Base-by-base conservation (phyloP, 2,113 vertebrate genomes). In the Sylvietta virens region DNA sequence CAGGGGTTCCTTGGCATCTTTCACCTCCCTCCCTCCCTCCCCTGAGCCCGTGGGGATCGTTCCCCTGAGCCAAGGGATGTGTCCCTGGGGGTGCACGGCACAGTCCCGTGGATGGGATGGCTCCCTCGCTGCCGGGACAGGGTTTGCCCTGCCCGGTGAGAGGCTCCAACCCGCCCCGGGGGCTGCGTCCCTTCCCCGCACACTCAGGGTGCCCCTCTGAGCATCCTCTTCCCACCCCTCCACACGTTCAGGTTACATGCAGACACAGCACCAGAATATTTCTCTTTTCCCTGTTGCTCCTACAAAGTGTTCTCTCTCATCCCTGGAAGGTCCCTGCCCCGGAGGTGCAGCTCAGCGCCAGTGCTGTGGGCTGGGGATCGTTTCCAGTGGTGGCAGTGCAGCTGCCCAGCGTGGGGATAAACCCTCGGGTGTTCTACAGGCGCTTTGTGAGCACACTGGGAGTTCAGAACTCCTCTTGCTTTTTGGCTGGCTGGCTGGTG, bases 31-130 rank as follows among this genome's bases (percentile, higher is more conserved):
- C 23, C 44, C 28, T 65, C 23, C 30, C 2, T 54, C 6, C 71
- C 65, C 11, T 0, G 3, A 19, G 33, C 40, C n/a, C 3, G 0
- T 6, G 11, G 27, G 57, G 10, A 50, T 11, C 0, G 0, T 45
- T 31, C 7, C 10, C 39, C 40, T 3, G 45, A 14, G 11, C 27
- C 19, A 1, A 1, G 1, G 2, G 53, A 19, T 7, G 16, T 24
- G n/a, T 67, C 37, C n/a, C 33, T 6, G 44, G 11, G 18, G 54
- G 28, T 5, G 30, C 35, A 6, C 13, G 54, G 31, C 57, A 56
- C 54, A 22, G 31, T 6, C 31, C 31, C 1, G 0, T 10, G 31
- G 0, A 0, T 6, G n/a, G 77, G 54, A 14, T 31, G 10, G 30
- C 20, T 42, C 21, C 23, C 44, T 33, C 2, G 0, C n/a, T 80